Conservation (phyloP, 2,113 vertebrate genomes). For the cattle (Bos taurus) region ARS-UCD2.0 NC_037328.1:141303001-141303500, state of each 20-base stretch:
- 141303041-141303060: neutral
- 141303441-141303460: neutral
- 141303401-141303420: fast-evolving
- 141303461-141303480: too few relatives aligned
- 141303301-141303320: neutral
- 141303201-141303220: neutral
- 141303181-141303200: neutral
- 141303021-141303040: fast-evolving
- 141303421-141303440: neutral
- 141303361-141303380: neutral
- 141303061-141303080: neutral
- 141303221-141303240: neutral
- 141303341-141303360: neutral
- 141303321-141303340: too few relatives aligned
- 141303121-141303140: neutral
- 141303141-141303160: neutral
- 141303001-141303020: neutral
- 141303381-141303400: neutral
- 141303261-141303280: too few relatives aligned
- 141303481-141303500: neutral
- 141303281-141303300: neutral
- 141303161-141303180: neutral
- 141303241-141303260: neutral
- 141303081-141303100: neutral
- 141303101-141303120: neutral